phyloP scores from a whole-genome alignment of 35 echinoderm and acorn worm genomes.

The Amphiura filiformis region DNA sequence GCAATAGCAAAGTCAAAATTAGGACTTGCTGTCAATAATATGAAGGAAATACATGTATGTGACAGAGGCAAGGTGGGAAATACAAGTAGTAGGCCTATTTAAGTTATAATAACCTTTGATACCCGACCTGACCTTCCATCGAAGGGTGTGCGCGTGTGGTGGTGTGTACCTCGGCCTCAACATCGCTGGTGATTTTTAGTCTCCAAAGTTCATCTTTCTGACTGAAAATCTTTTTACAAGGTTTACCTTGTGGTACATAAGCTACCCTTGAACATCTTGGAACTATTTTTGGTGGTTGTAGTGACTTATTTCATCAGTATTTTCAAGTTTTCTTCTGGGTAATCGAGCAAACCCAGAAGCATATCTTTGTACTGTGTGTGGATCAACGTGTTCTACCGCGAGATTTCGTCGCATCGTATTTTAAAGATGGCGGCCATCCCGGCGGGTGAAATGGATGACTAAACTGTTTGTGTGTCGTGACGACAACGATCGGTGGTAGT shows the following conservation, averaged over 20 bases:
- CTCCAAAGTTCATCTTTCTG: neutral
- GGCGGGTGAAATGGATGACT: neutral
- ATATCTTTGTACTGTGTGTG: neutral
- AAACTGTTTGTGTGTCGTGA: neutral
- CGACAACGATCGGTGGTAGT: neutral
- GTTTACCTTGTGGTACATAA: neutral
- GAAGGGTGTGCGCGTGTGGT: neutral
- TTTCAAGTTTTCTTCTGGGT: neutral
- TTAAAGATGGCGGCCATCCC: neutral
- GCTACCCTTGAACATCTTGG: neutral
- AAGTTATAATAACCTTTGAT: no score
- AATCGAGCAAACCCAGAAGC: neutral
- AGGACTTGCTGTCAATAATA: no score
- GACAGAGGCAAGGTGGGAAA: no score
- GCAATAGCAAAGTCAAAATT: no score
- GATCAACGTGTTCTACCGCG: neutral
- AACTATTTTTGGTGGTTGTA: neutral
- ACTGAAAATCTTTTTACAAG: neutral
- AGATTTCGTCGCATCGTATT: neutral
- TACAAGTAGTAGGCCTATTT: no score
- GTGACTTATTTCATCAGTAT: neutral
- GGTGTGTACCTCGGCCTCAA: neutral
- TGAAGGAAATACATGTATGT: no score
- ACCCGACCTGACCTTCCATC: no score
- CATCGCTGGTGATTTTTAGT: neutral